Base-by-base conservation (phyloP, 2,113 vertebrate species). In the Otocyon megalotis region DNA sequence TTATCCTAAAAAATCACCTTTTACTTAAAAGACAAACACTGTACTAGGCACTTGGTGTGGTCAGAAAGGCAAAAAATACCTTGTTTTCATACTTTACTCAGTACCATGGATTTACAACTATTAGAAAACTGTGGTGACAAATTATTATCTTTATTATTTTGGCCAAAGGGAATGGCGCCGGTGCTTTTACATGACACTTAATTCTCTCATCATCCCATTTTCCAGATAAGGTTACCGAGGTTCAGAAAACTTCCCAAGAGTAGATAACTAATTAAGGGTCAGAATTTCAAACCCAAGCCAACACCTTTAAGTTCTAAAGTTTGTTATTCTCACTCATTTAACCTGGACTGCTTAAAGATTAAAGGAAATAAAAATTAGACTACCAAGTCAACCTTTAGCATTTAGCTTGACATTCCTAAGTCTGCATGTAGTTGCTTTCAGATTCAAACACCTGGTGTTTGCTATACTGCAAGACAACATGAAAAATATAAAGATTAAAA, bases 261-360 rank as follows among this genome's bases (percentile, higher is more conserved):
- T 37, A 84, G 35, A 16, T 65, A 93, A 82, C 63, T 79, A 94
- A 30, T 77, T 91, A 91, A 88, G 54, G 20, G 12, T 71, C 72
- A 93, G 54, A 94, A 76, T 92, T 91, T 94, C 28, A 83, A 95
- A 96, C 30, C 62, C 20, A 97, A 96, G 69, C 15, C 54, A 89
- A 93, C 32, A 72, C 15, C 32, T 87, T 82, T 11, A 76, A 88
- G 35, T 62, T 43, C 16, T 72, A 15, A 65, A 89, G 58, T 95
- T 80, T 86, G 53, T 50, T 90, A 71, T 62, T 83, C n/a, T 95
- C 37, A 56, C 28, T 17, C 48, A 80, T 90, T 90, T 82, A 92
- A 92, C 35, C 30, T 84, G 37, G 17, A 50, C 48, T 90, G 35
- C 74, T 26, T 85, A 35, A 95, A 92, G 24, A 95, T 37, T 50